These are phyloP conservation scores for Apodemia hepburni DNA, from an alignment of 2,888 invertebrate species.

Conservation along the genomic window DNA sequence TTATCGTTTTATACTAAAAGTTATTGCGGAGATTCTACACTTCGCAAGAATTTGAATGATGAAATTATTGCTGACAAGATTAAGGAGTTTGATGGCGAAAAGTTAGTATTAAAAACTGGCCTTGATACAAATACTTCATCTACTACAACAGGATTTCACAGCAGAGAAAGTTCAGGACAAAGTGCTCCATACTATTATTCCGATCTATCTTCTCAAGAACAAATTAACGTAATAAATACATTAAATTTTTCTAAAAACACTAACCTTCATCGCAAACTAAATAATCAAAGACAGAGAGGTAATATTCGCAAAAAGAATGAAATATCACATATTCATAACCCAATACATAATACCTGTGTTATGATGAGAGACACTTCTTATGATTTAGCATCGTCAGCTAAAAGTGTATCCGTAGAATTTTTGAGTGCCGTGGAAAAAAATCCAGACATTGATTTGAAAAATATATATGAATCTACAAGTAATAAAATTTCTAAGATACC, in stretches of 20 bases:
- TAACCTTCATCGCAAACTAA: slow-evolving; percentile 79
- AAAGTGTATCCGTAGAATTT: slow-evolving; percentile 84
- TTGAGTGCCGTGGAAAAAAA: slow-evolving; percentile 84
- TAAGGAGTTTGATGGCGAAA: slow-evolving; percentile 69
- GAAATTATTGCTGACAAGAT: slow-evolving; percentile 62
- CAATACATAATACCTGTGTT: slow-evolving; percentile 75
- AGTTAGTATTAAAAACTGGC: slow-evolving; percentile 49
- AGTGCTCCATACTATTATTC: slow-evolving; percentile 94
- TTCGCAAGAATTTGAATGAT: slow-evolving; percentile 68
- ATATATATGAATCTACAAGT: slow-evolving; percentile 85
- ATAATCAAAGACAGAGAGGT: slow-evolving; percentile 86
- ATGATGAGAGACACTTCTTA: slow-evolving; percentile 57
- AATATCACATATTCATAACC: slow-evolving; percentile 87
- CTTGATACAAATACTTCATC: slow-evolving; percentile 56
- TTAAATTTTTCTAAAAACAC: slow-evolving; percentile 73
- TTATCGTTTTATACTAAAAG: slow-evolving; percentile 74
- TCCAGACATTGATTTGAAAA: slow-evolving; percentile 83
- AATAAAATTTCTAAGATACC: slow-evolving; percentile 79
- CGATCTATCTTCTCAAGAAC: slow-evolving; percentile 82
- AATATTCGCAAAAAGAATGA: slow-evolving; percentile 82
- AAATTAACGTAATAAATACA: slow-evolving; percentile 66
- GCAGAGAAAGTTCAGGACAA: slow-evolving; percentile 83
- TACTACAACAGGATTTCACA: slow-evolving; percentile 75
- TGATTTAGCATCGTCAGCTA: slow-evolving; percentile 69
- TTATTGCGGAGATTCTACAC: slow-evolving; percentile 54